Base-by-base conservation (phyloP, 2,888 invertebrate species). In the Pachydiplax longipennis region DNA sequence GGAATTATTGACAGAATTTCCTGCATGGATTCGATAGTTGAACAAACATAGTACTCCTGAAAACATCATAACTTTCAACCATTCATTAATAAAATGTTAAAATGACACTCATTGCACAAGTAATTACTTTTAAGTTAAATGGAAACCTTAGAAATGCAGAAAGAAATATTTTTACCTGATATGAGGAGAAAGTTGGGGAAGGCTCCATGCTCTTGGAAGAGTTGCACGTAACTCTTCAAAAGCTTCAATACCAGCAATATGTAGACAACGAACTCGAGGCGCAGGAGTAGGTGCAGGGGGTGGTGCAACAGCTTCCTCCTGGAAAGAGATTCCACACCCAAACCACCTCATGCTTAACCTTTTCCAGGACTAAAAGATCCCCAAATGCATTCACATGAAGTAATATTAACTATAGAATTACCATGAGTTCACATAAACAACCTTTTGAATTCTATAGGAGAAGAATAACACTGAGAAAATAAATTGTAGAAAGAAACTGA, bases 171-270 rank as follows among this genome's bases (percentile, higher is more conserved):
- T 90, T 91, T 91, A 94, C 94, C 94, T 93, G 91, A 94, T 94
- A 92, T 94, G 94, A 91, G 93, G 92, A 61, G 94, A 94, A 83
- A 94, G 93, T 92, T 94, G 96, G n/a, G 97, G 97, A 92, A 96
- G 95, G 80, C 97, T 97, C 97, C 97, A 97, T 92, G 96, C 96
- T 91, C 96, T 94, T 0, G 97, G 97, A 92, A 97, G 94, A 1
- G 95, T 94, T 22, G 95, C 95, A 93, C 96, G 96, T 91, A 97
- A 94, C 91, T 96, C 96, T 13, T 96, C 96, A 94, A 96, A 97
- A 91, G 96, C 96, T 92, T 97, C 97, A 83, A 97, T 97, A 80
- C 97, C 97, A 81, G 97, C 96, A 92, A 97, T 97, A 94, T 97
- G 97, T 61, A 97, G 95, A 93, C 96, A 97, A 93, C 96, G 95